Evolutionary conservation across 2,888 invertebrate genomes (phyloP).

Genomic region (Kryphioiulus occultus): DNA sequence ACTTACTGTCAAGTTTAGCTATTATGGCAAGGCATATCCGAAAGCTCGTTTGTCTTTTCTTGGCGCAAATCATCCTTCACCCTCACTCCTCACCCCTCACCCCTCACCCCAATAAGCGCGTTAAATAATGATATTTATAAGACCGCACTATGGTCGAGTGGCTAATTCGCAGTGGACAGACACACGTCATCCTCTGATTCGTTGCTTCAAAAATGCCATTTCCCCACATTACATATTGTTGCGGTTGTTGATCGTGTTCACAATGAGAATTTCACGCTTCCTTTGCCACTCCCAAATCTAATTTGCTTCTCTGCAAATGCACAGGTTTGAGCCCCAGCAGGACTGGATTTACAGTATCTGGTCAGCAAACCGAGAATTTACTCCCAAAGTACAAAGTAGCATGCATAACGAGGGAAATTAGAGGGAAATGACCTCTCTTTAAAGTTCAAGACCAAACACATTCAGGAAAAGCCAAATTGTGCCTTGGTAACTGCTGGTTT

Average conservation of each 20-base stretch:
- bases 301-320: background rate
- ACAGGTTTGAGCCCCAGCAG: background rate
- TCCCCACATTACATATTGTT: background rate
- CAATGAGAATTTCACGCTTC: conserved; percentile 26
- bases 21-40: background rate
- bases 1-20: conserved; percentile 8
- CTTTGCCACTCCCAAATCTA: background rate
- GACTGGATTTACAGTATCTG: background rate
- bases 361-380: conserved; percentile 24
- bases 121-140: conserved; percentile 31
- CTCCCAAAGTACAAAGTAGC: too few relatives aligned
- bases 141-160: background rate
- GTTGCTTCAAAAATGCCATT: background rate
- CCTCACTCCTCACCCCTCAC: too few relatives aligned
- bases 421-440: background rate
- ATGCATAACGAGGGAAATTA: background rate
- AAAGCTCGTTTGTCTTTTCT: background rate
- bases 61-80: background rate
- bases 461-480: too few relatives aligned
- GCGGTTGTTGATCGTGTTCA: background rate
- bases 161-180: conserved; percentile 23
- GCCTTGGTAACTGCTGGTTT: too few relatives aligned
- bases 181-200: background rate
- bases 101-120: background rate
- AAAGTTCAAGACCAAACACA: background rate